These are phyloP conservation scores for Cynodonichthys magdalenae DNA, from an alignment of 2,797 vertebrate genomes.

Conservation along the genomic window DNA sequence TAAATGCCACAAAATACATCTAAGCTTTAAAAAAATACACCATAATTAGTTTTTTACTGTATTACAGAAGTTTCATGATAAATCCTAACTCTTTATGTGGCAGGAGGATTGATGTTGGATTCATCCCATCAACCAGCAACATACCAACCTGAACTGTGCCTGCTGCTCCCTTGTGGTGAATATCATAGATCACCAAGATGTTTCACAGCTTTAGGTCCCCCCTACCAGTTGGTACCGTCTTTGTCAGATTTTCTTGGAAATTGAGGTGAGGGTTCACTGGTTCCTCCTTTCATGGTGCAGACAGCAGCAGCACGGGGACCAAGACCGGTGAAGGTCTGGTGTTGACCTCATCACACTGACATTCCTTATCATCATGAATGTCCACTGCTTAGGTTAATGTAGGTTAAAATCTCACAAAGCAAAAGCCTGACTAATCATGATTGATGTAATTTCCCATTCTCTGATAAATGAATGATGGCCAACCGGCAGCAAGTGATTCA, in stretches of 20 bases:
- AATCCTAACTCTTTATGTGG: constrained; percentile 49
- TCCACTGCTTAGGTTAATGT: constrained; percentile 51
- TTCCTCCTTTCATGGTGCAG: constrained; percentile 43
- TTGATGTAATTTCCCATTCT: constrained; percentile 38
- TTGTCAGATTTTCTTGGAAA: constrained; percentile 65
- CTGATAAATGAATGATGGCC: constrained; percentile 44
- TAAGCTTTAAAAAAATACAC: not conserved
- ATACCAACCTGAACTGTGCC: constrained; percentile 9
- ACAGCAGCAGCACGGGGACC: constrained; percentile 16
- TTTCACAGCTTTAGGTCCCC: constrained; percentile 22
- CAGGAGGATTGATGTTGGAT: constrained; percentile 56
- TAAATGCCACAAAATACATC: constrained; percentile 3
- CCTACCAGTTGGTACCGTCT: constrained; percentile 40
- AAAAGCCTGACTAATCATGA: constrained; percentile 42
- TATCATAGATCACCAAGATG: constrained; percentile 48
- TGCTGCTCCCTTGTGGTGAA: constrained; percentile 37
- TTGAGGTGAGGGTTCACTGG: constrained; percentile 69
- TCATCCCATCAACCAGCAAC: constrained; percentile 41
- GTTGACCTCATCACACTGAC: constrained; percentile 26
- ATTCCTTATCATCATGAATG: constrained; percentile 21
- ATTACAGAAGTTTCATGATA: constrained; percentile 34
- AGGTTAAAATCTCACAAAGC: constrained; percentile 58
- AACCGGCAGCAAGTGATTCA: constrained; percentile 29
- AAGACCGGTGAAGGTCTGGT: constrained; percentile 9
- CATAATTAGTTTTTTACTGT: constrained; percentile 15